Conservation (phyloP, 2,113 vertebrate genomes). For the Dicrurus megarhynchus region DNA sequence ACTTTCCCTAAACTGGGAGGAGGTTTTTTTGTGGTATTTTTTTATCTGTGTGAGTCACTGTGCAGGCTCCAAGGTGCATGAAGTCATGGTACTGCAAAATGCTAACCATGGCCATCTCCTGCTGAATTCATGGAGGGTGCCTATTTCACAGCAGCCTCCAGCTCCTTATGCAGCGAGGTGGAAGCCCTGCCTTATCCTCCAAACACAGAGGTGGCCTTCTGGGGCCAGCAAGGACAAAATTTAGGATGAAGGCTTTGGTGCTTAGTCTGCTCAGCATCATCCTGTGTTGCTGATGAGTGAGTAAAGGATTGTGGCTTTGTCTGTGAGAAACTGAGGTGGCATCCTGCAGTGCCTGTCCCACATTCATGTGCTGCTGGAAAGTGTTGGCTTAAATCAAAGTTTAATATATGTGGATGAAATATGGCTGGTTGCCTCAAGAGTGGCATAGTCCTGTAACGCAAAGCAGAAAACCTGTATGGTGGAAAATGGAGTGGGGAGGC, state of each 20-base stretch:
- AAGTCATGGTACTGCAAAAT: neutral
- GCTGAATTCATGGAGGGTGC: neutral
- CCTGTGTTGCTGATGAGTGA: neutral
- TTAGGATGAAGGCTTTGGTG: neutral
- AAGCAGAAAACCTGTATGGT: neutral
- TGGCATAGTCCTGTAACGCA: neutral
- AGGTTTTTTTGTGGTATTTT: neutral
- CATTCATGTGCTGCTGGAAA: neutral
- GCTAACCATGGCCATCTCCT: neutral
- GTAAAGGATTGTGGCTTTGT: neutral
- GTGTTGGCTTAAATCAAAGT: neutral
- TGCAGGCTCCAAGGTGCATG: neutral
- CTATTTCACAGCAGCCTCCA: neutral
- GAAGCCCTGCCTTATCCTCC: neutral
- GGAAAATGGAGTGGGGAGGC: neutral
- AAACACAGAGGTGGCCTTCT: neutral
- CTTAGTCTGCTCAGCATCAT: neutral
- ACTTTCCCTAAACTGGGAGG: neutral
- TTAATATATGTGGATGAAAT: neutral
- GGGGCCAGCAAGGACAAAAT: neutral
- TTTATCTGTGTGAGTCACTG: neutral
- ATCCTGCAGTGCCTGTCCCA: neutral
- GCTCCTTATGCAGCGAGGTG: accelerated
- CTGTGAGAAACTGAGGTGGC: neutral
- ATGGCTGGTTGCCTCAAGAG: neutral